A percentile compares a stretch with the other conserved stretches of the same genome.
Evolutionary conservation across 2,797 vertebrate genomes (phyloP).

Genomic region (Graptemys geographica): DNA sequence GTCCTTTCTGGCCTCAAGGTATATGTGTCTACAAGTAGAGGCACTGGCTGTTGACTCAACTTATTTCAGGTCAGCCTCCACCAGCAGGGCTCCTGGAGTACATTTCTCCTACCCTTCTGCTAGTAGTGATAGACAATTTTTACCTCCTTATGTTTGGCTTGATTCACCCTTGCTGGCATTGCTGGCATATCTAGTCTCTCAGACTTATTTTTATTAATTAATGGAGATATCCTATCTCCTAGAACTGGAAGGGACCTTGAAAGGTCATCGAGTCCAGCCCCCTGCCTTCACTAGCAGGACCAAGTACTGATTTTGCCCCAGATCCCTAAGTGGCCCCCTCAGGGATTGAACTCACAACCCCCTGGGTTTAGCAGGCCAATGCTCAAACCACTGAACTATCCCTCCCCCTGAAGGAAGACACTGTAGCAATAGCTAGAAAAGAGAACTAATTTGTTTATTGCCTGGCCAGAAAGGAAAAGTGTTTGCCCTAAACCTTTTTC

Average conservation of each 20-base stretch:
- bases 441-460: background rate
- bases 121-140: background rate
- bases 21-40: background rate
- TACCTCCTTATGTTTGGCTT: background rate
- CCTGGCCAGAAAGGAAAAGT: background rate
- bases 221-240: too few species aligned
- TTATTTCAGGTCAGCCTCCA: background rate
- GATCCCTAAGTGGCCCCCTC: too few species aligned
- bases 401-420: background rate
- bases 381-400: too few species aligned
- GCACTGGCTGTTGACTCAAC: fast-evolving
- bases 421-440: background rate
- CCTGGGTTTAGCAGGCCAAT: too few species aligned
- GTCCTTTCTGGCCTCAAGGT: background rate
- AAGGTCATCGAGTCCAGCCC: too few species aligned
- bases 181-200: background rate
- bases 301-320: too few species aligned
- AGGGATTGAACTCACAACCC: too few species aligned
- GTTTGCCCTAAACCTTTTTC: background rate
- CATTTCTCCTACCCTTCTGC: background rate
- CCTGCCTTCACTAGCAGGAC: too few species aligned
- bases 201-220: background rate
- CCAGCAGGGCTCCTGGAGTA: background rate
- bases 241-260: too few species aligned
- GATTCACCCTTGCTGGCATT: too few species aligned